Conservation (phyloP, 2,888 invertebrate genomes). For the Cephus rjabovi region DNA sequence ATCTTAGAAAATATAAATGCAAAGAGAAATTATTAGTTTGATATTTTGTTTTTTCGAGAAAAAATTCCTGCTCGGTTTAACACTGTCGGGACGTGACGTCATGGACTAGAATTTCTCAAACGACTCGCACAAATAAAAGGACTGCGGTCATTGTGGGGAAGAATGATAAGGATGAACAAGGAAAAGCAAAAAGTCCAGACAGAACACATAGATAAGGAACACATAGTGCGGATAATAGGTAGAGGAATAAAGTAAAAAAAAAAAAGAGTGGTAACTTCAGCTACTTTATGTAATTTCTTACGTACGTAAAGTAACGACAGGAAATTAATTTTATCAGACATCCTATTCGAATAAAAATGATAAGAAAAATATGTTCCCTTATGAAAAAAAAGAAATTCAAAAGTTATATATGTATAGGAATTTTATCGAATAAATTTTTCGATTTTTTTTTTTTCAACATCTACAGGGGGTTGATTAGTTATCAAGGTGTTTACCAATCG, state of each 20-base stretch:
- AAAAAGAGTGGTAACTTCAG: neutral
- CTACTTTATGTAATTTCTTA: neutral
- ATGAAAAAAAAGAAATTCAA: neutral
- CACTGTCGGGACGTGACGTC: neutral
- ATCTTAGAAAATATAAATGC: too few species aligned
- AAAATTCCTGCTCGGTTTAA: neutral
- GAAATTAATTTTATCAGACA: neutral
- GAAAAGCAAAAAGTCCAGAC: neutral
- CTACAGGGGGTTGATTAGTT: neutral
- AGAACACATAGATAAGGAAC: neutral
- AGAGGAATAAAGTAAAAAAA: neutral
- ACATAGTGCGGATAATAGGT: neutral
- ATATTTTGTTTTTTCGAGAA: neutral
- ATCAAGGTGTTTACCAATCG: neutral
- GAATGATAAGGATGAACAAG: neutral
- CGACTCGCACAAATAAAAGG: neutral
- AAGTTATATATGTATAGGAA: neutral
- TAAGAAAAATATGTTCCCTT: neutral
- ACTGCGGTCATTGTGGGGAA: neutral
- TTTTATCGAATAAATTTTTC: neutral
- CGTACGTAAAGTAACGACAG: neutral
- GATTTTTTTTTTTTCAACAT: neutral
- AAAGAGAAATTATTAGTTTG: too few species aligned
- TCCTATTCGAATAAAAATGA: neutral
- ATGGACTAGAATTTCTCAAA: neutral